Evolutionary conservation across 2,888 invertebrate species (phyloP).

Genomic region (Lochmaea crataegi): DNA sequence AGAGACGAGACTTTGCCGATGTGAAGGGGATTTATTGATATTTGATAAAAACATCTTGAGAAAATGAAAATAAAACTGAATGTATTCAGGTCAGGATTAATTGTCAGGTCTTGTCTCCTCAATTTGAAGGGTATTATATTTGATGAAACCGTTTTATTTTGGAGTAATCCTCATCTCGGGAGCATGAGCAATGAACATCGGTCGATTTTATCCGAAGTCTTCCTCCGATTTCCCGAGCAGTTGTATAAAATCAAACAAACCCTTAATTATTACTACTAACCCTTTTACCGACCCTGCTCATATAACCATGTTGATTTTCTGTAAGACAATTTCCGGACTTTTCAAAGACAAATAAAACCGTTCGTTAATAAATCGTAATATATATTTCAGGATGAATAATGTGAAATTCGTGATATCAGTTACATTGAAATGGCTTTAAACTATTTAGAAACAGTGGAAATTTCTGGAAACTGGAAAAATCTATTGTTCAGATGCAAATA

Average conservation of each 20-base stretch:
- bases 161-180: too few relatives aligned
- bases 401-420: background rate
- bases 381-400: background rate
- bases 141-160: background rate
- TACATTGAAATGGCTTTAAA: background rate
- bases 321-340: conserved; percentile 3
- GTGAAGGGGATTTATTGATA: too few relatives aligned
- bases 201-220: background rate
- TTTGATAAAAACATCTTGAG: too few relatives aligned
- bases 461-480: too few relatives aligned
- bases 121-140: background rate
- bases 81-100: too few relatives aligned
- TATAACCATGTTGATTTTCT: conserved; percentile 2
- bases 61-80: too few relatives aligned
- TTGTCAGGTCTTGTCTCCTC: too few relatives aligned
- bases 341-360: background rate
- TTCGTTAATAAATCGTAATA: background rate
- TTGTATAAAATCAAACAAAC: background rate
- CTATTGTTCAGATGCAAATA: too few relatives aligned
- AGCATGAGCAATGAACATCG: background rate
- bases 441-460: background rate
- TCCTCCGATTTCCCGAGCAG: background rate
- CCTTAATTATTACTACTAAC: background rate
- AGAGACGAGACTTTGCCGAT: too few relatives aligned
- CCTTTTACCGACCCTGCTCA: background rate